A percentile compares a stretch with the other conserved stretches of the same genome.
Evolutionary conservation across 2,888 invertebrate genomes (phyloP).

Genomic region (Ramazzottius varieornatus): DNA sequence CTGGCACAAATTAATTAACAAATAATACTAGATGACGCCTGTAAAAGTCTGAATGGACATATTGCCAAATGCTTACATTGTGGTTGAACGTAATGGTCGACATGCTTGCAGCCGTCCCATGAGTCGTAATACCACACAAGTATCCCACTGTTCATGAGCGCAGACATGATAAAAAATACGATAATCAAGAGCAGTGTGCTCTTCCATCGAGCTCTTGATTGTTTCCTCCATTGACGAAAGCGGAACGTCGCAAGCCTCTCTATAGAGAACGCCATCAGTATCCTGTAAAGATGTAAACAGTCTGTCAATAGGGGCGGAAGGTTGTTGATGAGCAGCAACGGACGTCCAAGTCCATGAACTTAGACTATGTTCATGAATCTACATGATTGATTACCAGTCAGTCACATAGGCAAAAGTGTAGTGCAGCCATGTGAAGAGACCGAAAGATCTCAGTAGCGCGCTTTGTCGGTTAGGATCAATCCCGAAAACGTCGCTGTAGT

Average conservation of each 20-base stretch:
- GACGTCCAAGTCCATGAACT: too few relatives aligned
- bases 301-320: too few relatives aligned
- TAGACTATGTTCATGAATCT: too few relatives aligned
- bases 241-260: neutral
- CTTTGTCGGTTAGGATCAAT: neutral
- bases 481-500: neutral
- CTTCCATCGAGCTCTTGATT: neutral
- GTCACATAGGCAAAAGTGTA: neutral
- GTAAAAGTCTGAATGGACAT: too few relatives aligned
- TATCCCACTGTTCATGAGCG: neutral
- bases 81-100: neutral
- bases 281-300: neutral
- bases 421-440: neutral
- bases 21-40: too few relatives aligned
- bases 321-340: too few relatives aligned
- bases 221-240: neutral
- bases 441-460: neutral
- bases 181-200: neutral
- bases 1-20: too few relatives aligned
- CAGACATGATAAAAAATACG: neutral
- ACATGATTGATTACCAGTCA: neutral
- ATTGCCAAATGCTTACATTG: too few relatives aligned
- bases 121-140: neutral
- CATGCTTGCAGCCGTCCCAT: neutral
- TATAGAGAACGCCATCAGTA: neutral